Evolutionary conservation across 2,113 vertebrate genomes (phyloP).

Genomic region (Melanocharis versteri): DNA sequence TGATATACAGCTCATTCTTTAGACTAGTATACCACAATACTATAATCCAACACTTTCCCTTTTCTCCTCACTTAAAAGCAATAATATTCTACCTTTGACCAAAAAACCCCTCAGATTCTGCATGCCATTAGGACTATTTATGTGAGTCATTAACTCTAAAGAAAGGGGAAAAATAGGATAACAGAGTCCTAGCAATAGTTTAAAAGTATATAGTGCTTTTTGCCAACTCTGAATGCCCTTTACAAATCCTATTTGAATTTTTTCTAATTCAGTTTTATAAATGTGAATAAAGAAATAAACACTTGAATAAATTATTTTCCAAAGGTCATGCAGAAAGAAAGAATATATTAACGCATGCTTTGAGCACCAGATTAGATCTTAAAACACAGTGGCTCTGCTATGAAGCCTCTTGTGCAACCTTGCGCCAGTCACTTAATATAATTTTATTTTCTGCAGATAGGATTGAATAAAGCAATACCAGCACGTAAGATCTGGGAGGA

Average conservation of each 20-base stretch:
- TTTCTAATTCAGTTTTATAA: not conserved
- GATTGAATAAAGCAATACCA: not conserved
- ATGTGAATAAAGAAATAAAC: not conserved
- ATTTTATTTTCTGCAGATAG: not conserved
- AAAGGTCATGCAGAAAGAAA: not conserved
- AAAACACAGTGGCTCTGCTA: not conserved
- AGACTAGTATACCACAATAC: not conserved
- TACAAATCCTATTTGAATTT: not conserved
- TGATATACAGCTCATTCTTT: not conserved
- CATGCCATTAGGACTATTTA: not conserved
- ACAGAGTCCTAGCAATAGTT: not conserved
- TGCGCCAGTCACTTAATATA: not conserved
- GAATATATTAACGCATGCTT: not conserved
- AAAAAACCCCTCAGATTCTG: not conserved
- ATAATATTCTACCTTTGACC: not conserved
- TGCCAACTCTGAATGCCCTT: not conserved
- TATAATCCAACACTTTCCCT: not conserved
- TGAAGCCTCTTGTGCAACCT: not conserved
- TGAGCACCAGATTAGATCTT: not conserved
- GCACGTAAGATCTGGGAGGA: not conserved
- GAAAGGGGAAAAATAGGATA: not conserved
- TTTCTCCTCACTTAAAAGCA: not conserved
- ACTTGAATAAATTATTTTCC: not conserved
- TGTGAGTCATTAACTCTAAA: not conserved
- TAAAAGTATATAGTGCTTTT: not conserved